Conservation (phyloP, 2,113 vertebrate genomes). For the Siphamia tubifer region DNA sequence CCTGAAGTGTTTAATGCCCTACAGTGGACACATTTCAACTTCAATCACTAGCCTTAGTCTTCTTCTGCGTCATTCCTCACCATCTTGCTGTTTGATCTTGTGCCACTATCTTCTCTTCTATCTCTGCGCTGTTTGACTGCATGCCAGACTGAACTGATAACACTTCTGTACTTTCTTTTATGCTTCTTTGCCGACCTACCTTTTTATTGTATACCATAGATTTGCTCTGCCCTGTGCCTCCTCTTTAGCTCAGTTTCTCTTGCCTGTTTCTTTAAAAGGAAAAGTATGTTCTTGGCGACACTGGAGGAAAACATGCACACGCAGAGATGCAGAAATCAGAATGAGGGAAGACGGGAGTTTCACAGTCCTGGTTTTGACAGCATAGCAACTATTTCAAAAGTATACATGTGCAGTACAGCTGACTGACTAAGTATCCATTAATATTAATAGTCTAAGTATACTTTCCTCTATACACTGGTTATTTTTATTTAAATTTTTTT, state of each 20-base stretch:
- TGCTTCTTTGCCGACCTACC: neutral
- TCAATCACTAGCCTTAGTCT: neutral
- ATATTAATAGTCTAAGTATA: too few relatives aligned
- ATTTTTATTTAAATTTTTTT: neutral
- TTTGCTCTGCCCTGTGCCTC: neutral
- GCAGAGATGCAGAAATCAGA: conserved; percentile 8
- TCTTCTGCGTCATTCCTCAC: neutral
- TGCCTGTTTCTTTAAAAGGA: conserved; percentile 70
- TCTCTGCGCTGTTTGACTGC: neutral
- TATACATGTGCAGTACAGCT: neutral
- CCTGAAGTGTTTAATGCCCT: too few relatives aligned
- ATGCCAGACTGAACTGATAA: conserved; percentile 36
- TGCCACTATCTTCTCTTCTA: conserved; percentile 19
- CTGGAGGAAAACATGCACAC: conserved; percentile 17
- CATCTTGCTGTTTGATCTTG: neutral
- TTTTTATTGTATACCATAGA: neutral
- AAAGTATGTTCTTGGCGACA: conserved; percentile 65
- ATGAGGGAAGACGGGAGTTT: conserved; percentile 36
- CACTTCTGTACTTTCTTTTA: neutral
- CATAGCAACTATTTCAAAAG: too few relatives aligned
- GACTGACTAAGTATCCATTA: too few relatives aligned
- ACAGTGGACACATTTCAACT: neutral
- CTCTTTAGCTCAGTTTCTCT: neutral
- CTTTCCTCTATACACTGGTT: too few relatives aligned
- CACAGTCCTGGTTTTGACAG: conserved; percentile 51